Evolutionary conservation across 2,113 vertebrate genomes (phyloP), one percentile per base, ranked within the genome.

Genomic region (Anser cygnoides): DNA sequence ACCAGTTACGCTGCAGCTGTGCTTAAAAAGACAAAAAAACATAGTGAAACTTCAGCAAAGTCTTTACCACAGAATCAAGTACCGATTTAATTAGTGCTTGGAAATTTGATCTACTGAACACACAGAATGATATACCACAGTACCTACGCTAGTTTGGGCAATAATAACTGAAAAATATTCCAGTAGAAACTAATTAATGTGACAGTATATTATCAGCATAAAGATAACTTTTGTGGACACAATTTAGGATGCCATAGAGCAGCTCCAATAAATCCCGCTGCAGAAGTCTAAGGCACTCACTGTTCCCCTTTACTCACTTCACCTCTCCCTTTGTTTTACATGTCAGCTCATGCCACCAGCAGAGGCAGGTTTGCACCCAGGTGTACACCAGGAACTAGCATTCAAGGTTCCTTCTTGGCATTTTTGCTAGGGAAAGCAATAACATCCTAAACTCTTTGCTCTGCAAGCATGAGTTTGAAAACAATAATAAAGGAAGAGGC

Each of bases 401-500:
- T 6, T n/a, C 2, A 0, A 9, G 25, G 35, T 4, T 72, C 19
- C 28, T 72, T 68, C 43, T 46, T 22, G 25, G 57, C 33, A 84
- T 61, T 49, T 37, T 59, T 74, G 5, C 14, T 72, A 65, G 35
- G 9, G 52, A 11, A 0, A 3, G 29, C n/a, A 84, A 2, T 22
- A 71, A 71, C 2, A 6, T 43, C 66, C 65, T 41, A 21, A 66
- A 71, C 3, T 0, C 1, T 62, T 2, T 4, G 23, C 37, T 59
- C 41, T 8, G 14, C 1, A 0, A 63, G 21, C 7, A 3, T 0
- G 3, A 63, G 31, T 6, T 50, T 0, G 0, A 52, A 87, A 75
- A 35, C 18, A 35, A 2, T 14, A 46, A 84, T 16, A 87, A 65
- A 84, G 28, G 7, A 1, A 88, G 29, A 44, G 43, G 3, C 31